Evolutionary conservation across 2,113 vertebrate species (phyloP), one percentile per base, ranked within the genome.

Genomic region (Paradisaea rubra): DNA sequence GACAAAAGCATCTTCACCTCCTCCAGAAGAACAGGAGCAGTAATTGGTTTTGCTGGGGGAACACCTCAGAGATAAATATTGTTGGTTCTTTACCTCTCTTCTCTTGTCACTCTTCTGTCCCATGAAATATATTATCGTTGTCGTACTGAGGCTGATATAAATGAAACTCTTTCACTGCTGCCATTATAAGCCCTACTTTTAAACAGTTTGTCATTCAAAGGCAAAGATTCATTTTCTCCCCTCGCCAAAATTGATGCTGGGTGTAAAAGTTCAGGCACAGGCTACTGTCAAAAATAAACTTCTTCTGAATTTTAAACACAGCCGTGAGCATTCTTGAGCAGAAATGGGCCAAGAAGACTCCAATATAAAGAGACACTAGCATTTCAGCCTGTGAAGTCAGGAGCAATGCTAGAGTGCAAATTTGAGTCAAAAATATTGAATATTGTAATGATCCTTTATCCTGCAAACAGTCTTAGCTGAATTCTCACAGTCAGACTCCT

Each of bases 1-100:
- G 81, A 77, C 83, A 85, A 86, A 87, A 91, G 70, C 66, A 21
- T 70, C 86, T 86, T 52, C 93, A 87, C 74, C 74, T 71, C 65
- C 23, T 7, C 35, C 33, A 39, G 68, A 47, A 93, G 83, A 95
- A 89, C 87, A 94, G 81, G 63, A 91, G 72, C 63, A 86, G 87
- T 92, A 96, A 96, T 90, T 93, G 71, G 37, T 94, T 97, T 97
- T 97, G 79, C 81, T 94, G 80, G 52, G 60, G 76, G 70, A 96
- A 80, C 90, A 79, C 77, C 88, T 96, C 90, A 54, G 63, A 96
- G 89, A 96, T 81, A 95, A 96, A 98, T 92, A 81, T 60, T 64
- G 78, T 91, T 96, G 80, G 93, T 95, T 93, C 81, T 86, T 93
- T 65, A 35, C 69, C 41, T 63, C 33, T 84, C 61, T 72, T 64